These are phyloP conservation scores for Manduca sexta DNA, from an alignment of 1,140 invertebrate genomes.

Conservation along the genomic window DNA sequence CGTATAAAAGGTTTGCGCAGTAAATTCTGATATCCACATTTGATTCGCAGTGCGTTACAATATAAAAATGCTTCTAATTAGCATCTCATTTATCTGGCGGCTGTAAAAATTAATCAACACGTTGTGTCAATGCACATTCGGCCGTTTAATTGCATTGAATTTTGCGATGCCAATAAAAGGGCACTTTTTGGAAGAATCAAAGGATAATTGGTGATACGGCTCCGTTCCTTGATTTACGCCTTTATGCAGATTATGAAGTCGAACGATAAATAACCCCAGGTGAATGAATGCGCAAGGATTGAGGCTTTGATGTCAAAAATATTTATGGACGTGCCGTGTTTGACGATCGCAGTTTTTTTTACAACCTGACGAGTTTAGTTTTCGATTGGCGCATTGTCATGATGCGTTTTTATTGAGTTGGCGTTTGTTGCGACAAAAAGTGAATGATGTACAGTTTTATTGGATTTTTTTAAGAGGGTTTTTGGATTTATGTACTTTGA, in stretches of 20 bases:
- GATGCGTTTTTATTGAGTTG: conserved; percentile 7
- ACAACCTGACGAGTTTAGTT: conserved; percentile 44
- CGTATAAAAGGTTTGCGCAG: conserved; percentile 11
- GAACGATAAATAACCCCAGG: conserved; percentile 32
- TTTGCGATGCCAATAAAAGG: conserved; percentile 38
- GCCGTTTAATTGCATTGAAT: conserved; percentile 44
- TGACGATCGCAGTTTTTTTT: conserved; percentile 46
- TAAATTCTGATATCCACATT: conserved; percentile 7
- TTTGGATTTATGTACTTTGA: conserved; percentile 1
- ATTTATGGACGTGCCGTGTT: conserved; percentile 42
- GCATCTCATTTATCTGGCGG: conserved; percentile 23
- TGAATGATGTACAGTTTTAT: conserved; percentile 13
- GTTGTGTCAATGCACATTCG: conserved; percentile 27
- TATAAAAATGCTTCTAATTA: conserved; percentile 40
- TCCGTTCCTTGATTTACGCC: conserved; percentile 37
- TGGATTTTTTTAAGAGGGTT: conserved; percentile 2
- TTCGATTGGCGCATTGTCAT: conserved; percentile 17
- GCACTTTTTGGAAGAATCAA: conserved; percentile 28
- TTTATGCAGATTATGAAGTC: conserved; percentile 38
- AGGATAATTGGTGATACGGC: conserved; percentile 42
- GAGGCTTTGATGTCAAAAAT: conserved; percentile 36
- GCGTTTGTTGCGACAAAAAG: conserved; percentile 12
- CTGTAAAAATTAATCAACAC: conserved; percentile 29
- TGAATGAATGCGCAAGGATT: conserved; percentile 24
- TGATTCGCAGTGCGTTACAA: conserved; percentile 9